Evolutionary conservation across 2,113 vertebrate species (phyloP).

Genomic region (Bufo bufo): DNA sequence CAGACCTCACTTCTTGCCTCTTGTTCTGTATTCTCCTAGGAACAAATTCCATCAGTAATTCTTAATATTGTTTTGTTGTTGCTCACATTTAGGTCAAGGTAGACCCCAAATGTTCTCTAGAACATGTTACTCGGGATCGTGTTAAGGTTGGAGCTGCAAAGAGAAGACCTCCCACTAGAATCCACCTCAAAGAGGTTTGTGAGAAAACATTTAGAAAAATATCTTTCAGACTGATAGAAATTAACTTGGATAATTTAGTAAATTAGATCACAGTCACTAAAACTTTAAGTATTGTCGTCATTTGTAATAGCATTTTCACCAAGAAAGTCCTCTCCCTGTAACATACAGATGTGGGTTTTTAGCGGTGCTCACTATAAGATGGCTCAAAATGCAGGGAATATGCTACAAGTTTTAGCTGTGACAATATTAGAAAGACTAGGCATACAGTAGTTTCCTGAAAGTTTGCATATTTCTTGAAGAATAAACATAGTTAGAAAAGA

Average conservation of each 20-base stretch:
- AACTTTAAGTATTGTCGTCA: neutral
- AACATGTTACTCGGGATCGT: conserved; percentile 88
- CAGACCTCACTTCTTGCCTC: too few species aligned
- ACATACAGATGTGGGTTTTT: neutral
- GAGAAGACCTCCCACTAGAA: conserved; percentile 86
- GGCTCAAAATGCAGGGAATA: neutral
- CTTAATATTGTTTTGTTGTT: neutral
- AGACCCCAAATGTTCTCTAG: conserved; percentile 83
- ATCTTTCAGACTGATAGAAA: neutral
- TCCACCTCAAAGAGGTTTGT: conserved; percentile 90
- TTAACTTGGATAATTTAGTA: neutral
- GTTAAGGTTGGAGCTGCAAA: conserved; percentile 75
- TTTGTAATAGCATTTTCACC: neutral
- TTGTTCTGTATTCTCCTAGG: too few species aligned
- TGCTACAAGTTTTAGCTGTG: neutral
- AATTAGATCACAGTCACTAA: neutral
- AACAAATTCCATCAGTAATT: too few species aligned
- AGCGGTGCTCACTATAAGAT: neutral
- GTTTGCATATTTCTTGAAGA: neutral
- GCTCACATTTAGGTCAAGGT: conserved; percentile 81
- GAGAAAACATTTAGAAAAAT: neutral
- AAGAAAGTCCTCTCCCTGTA: neutral
- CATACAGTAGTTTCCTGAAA: neutral
- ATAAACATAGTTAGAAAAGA: neutral
- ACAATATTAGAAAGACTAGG: neutral